phyloP scores from a whole-genome alignment of 1,140 invertebrate genomes.

The Chlorops oryzae region DNA sequence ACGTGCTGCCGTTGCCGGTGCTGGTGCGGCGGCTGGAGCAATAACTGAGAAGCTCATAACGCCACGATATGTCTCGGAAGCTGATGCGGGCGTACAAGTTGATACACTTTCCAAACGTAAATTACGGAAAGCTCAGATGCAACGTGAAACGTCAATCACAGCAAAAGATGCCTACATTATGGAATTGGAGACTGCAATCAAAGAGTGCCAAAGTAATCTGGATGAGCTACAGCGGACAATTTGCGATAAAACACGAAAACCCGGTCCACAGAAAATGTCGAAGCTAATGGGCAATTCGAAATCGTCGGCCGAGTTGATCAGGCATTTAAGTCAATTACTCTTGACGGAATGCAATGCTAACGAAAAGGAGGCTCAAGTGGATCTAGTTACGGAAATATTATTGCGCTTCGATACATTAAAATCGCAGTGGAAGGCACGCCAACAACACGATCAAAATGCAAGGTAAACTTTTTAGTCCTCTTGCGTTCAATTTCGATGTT shows the following conservation, averaged over 20 bases:
- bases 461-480: no score
- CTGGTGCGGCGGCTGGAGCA: constrained; percentile 20
- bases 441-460: constrained; percentile 45
- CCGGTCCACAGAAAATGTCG: constrained; percentile 53
- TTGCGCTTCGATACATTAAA: constrained; percentile 64
- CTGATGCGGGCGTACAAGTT: constrained; percentile 70
- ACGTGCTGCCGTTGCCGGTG: constrained; percentile 12
- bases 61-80: constrained; percentile 67
- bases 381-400: constrained; percentile 60
- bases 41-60: constrained; percentile 57
- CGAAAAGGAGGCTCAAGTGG: constrained; percentile 58
- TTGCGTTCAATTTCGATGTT: no score
- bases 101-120: constrained; percentile 59
- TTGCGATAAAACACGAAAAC: constrained; percentile 49
- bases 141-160: constrained; percentile 59
- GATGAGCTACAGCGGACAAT: constrained; percentile 54
- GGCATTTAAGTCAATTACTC: constrained; percentile 68
- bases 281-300: constrained; percentile 65
- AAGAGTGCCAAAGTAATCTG: constrained; percentile 55
- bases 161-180: constrained; percentile 72
- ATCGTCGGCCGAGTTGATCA: constrained; percentile 68
- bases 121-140: constrained; percentile 38
- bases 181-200: constrained; percentile 63
- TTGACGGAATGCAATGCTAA: constrained; percentile 66
- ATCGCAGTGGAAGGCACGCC: constrained; percentile 62